Percentiles rank a stretch among this genome's conserved stretches.
Evolutionary conservation across 2,797 vertebrate species (phyloP).

Genomic region (Hemitrygon akajei): DNA sequence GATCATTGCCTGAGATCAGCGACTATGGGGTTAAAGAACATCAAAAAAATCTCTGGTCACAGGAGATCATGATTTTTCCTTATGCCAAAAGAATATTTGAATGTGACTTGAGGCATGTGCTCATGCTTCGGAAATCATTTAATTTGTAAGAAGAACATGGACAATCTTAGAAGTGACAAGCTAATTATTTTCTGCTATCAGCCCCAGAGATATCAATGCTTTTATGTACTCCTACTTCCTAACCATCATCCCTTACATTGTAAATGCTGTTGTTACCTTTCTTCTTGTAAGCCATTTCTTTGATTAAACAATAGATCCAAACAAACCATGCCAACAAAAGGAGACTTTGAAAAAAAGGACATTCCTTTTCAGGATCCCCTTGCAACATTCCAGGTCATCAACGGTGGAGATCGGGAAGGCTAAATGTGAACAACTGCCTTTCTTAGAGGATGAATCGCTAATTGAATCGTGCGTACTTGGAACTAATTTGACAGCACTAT

Average conservation of each 20-base stretch:
- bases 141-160: neutral
- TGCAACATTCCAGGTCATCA: neutral
- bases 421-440: neutral
- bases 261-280: neutral
- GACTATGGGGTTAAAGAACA: too few species aligned
- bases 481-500: neutral
- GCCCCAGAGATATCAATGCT: neutral
- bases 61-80: too few species aligned
- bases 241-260: neutral
- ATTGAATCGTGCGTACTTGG: neutral
- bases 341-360: neutral
- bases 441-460: too few species aligned
- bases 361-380: neutral
- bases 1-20: neutral
- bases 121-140: neutral
- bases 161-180: neutral
- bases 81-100: neutral
- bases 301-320: neutral
- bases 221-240: neutral
- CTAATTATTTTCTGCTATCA: neutral
- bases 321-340: neutral
- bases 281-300: neutral
- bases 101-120: conserved; percentile 15
- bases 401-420: too few species aligned
- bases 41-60: too few species aligned